Conservation (phyloP, 2,113 vertebrate species). For the Callospermophilus lateralis region DNA sequence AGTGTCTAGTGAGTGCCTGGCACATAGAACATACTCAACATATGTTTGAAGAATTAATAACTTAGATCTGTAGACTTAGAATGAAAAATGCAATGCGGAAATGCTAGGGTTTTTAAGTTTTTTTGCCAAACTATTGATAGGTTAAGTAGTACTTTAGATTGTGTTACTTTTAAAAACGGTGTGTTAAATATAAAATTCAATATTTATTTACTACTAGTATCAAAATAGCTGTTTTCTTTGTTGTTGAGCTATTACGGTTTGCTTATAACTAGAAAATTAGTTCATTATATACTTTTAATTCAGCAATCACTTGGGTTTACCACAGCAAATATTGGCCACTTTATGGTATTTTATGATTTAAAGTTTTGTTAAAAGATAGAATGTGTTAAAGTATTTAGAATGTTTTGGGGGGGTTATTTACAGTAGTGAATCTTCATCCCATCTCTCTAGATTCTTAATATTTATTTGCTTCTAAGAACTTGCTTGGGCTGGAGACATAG, state of each 20-base stretch:
- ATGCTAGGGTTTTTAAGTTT: slow-evolving; percentile 27
- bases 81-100: slow-evolving; percentile 14
- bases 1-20: not conserved
- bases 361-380: not conserved
- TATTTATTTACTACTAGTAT: slow-evolving; percentile 29
- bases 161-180: slow-evolving; percentile 56
- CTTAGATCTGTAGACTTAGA: slow-evolving; percentile 18
- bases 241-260: not conserved
- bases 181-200: not conserved
- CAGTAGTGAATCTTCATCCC: not conserved
- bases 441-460: not conserved
- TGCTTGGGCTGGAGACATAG: not conserved
- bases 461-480: slow-evolving; percentile 48
- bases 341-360: slow-evolving; percentile 36
- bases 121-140: not conserved
- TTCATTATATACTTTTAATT: slow-evolving; percentile 21
- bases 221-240: slow-evolving; percentile 18
- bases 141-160: slow-evolving; percentile 17
- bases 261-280: slow-evolving; percentile 50
- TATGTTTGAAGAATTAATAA: slow-evolving; percentile 43
- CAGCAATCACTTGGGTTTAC: not conserved
- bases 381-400: slow-evolving; percentile 49
- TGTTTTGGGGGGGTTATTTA: slow-evolving; percentile 54
- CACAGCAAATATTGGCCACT: not conserved
- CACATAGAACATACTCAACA: not conserved